A percentile compares a stretch with the other conserved stretches of the same genome.
phyloP scores from a whole-genome alignment of 1,140 invertebrate genomes.

The Oreohelix idahoensis region DNA sequence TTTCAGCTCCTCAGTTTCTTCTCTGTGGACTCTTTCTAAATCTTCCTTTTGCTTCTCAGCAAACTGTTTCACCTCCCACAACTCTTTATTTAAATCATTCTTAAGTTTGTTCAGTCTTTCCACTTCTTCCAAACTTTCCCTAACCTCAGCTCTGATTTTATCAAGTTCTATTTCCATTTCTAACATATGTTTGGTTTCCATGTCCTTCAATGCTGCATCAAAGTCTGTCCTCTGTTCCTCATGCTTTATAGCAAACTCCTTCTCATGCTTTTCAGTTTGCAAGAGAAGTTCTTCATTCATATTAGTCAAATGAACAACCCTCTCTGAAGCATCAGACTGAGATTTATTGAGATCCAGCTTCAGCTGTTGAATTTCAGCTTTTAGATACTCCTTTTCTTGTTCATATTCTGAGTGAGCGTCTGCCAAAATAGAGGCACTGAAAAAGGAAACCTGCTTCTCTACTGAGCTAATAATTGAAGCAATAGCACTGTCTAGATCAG shows the following conservation, averaged over 20 bases:
- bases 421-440: constrained; percentile 18
- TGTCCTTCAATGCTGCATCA: constrained; percentile 43
- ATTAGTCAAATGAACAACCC: constrained; percentile 32
- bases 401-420: not conserved
- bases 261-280: not conserved
- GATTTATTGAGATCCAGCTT: constrained; percentile 54
- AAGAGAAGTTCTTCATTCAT: constrained; percentile 38
- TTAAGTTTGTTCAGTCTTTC: constrained; percentile 38
- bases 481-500: not conserved
- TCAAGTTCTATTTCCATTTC: constrained; percentile 48
- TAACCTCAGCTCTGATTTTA: constrained; percentile 67
- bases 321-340: not conserved
- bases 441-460: constrained; percentile 16
- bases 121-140: constrained; percentile 66
- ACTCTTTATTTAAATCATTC: constrained; percentile 20
- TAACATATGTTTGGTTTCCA: constrained; percentile 43
- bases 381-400: constrained; percentile 9
- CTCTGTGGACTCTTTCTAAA: not conserved
- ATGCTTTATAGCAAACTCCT: constrained; percentile 13
- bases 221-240: constrained; percentile 44
- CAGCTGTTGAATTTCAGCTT: not conserved
- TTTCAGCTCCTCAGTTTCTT: not conserved
- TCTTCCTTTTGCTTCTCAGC: constrained; percentile 31
- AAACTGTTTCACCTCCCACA: not conserved
- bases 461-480: constrained; percentile 7